phyloP scores from a whole-genome alignment of 2,888 invertebrate species.

The Lochmaea capreae region DNA sequence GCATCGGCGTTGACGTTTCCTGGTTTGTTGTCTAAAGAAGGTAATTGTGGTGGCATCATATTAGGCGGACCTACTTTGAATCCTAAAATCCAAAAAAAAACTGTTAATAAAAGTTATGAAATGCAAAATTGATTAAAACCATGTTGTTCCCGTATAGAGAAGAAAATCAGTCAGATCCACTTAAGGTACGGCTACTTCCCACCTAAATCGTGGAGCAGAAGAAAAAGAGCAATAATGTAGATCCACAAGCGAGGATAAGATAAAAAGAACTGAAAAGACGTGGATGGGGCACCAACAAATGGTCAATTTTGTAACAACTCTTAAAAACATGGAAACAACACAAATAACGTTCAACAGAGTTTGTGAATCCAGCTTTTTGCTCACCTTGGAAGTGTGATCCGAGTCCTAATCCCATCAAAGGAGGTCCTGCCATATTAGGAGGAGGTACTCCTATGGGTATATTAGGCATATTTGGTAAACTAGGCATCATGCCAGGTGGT shows the following conservation, averaged over 20 bases:
- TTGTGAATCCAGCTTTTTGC: background rate
- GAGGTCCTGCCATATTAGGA: conserved; percentile 69
- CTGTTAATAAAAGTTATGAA: background rate
- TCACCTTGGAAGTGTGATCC: conserved; percentile 62
- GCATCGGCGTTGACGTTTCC: conserved; percentile 45
- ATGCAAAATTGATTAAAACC: no score
- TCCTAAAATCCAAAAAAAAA: conserved; percentile 19
- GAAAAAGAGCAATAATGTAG: no score
- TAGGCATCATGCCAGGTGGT: conserved; percentile 68
- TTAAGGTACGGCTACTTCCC: no score
- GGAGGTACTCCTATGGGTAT: conserved; percentile 68
- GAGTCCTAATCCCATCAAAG: conserved; percentile 63
- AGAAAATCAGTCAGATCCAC: no score
- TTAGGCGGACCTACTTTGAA: conserved; percentile 46
- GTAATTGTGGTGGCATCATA: conserved; percentile 55
- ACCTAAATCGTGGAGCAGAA: no score
- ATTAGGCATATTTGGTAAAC: conserved; percentile 64
- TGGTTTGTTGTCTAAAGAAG: conserved; percentile 44
- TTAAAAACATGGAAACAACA: no score
- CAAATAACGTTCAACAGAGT: no score
- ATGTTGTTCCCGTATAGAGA: no score
- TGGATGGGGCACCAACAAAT: no score
- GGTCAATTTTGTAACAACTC: no score
- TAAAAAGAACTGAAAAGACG: no score
- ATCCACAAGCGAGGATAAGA: no score